Base-by-base conservation (phyloP, 2,113 vertebrate species). In the Psilopogon haemacephalus region DNA sequence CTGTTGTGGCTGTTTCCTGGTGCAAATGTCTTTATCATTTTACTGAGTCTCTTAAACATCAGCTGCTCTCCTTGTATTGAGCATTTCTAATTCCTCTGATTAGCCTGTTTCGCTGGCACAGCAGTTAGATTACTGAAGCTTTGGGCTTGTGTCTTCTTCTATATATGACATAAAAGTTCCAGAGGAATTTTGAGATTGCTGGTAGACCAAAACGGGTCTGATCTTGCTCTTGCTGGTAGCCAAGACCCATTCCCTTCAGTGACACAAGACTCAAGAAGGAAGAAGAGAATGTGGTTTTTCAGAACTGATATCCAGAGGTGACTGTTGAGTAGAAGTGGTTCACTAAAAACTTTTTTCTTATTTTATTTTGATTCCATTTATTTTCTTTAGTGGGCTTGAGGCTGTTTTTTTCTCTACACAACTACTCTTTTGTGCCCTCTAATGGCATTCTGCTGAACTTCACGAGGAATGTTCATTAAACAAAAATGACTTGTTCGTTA, bases 371-470 rank as follows among this genome's bases (percentile, higher is more conserved):
- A 88, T 89, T 32, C 16, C 18, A 67, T 17, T 50, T 84, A 6
- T 92, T 91, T 85, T 59, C 62, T 62, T 70, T 32, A 63, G 38
- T 76, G 12, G 48, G 17, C 85, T 62, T 5, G 30, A 46, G 62
- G 75, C 18, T 18, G 38, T 63, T 40, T 64, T 89, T 62, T 9
- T 35, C 55, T 37, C 40, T 84, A 59, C 96, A 97, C 96, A 96
- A 94, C 97, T 98, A 97, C 97, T 98, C 97, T 97, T 95, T 98
- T 91, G 95, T 97, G 98, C 98, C 98, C 98, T 98, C 99, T 99
- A 98, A 97, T 98, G 98, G 98, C 87, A 50, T 38, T 58, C 62
- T 6, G 79, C 59, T 33, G 96, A 97, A 98, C 98, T 90, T 96
- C 86, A 62, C 77, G 64, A 26, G 28, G 64, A 30, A 88, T 2